Conservation (phyloP, 2,113 vertebrate species). For the Myocastor coypus region DNA sequence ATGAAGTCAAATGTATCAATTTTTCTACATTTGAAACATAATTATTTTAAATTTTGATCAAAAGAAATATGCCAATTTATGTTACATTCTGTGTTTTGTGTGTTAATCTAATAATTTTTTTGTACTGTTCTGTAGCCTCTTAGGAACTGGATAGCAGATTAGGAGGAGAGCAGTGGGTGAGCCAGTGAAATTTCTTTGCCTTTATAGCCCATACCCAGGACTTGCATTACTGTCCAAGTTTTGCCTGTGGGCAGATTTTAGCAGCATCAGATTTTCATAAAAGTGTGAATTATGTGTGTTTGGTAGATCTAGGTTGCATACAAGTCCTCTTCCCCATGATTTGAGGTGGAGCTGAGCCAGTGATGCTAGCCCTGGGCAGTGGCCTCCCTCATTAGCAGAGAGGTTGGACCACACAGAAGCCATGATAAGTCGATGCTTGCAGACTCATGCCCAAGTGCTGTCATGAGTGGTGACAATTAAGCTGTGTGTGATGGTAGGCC, state of each 20-base stretch:
- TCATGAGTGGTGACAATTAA: neutral
- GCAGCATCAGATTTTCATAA: neutral
- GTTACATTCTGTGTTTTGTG: neutral
- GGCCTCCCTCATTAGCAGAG: neutral
- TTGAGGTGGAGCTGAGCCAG: neutral
- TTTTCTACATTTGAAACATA: neutral
- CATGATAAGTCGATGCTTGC: neutral
- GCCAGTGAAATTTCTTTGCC: neutral
- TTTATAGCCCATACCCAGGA: neutral
- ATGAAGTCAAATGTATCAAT: neutral
- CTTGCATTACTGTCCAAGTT: neutral
- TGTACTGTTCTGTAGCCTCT: neutral
- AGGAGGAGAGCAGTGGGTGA: neutral
- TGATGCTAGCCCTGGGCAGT: neutral
- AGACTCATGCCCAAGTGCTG: neutral
- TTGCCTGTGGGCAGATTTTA: neutral
- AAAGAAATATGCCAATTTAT: neutral
- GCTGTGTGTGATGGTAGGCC: neutral
- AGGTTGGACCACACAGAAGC: neutral
- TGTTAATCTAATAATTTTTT: neutral
- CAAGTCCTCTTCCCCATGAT: neutral
- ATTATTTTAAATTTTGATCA: conserved; percentile 8
- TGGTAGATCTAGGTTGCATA: neutral
- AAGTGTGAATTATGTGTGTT: neutral
- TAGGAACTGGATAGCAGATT: neutral